Conservation (phyloP, 2,113 vertebrate species). For the Gambusia holbrooki region DNA sequence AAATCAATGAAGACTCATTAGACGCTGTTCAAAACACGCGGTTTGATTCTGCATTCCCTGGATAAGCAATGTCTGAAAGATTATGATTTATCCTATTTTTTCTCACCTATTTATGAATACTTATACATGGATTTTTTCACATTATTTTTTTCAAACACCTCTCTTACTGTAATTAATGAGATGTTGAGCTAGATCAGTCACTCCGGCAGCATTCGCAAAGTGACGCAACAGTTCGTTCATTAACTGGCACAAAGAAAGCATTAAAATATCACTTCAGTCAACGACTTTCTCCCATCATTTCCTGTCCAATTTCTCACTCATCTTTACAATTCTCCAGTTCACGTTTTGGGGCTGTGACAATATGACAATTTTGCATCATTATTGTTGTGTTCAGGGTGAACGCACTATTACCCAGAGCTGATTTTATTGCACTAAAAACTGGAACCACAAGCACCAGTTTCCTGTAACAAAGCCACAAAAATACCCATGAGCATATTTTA, state of each 20-base stretch:
- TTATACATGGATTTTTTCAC: not conserved
- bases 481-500: too few species aligned
- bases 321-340: too few species aligned
- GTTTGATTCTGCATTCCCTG: not conserved
- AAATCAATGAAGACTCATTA: not conserved
- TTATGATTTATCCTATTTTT: not conserved
- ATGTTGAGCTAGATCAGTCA: not conserved
- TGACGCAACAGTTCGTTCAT: not conserved
- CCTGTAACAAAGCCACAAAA: too few species aligned
- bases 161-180: not conserved
- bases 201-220: not conserved
- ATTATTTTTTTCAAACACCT: not conserved
- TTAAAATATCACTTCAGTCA: not conserved
- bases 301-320: too few species aligned
- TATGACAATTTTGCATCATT: too few species aligned
- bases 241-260: not conserved
- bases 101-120: not conserved
- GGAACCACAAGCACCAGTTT: too few species aligned
- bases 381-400: too few species aligned
- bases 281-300: too few species aligned
- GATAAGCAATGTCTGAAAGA: not conserved
- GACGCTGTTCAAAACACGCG: not conserved
- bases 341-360: too few species aligned
- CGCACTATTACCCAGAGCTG: too few species aligned
- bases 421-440: too few species aligned